Conservation (phyloP, 2,797 vertebrate species). For the Florisuga fusca region DNA sequence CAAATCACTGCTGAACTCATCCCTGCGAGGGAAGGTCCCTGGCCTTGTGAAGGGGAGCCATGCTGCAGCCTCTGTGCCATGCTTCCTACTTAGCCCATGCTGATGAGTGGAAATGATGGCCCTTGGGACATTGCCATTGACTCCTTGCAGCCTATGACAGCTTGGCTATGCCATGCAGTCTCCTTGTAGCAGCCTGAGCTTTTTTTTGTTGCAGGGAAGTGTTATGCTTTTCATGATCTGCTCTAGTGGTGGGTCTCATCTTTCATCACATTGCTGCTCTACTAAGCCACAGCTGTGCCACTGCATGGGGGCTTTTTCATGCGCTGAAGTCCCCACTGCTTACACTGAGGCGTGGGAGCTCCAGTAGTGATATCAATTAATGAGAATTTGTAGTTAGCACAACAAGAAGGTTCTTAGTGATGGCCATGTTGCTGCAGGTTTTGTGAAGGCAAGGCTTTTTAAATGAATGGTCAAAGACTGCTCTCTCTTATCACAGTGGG, state of each 20-base stretch:
- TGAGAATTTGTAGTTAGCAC: constrained; percentile 26
- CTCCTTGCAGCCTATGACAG: rapidly evolving
- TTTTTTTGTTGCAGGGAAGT: background rate
- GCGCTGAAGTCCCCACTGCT: background rate
- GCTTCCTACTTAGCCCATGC: background rate
- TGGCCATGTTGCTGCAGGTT: background rate
- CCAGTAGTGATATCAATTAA: background rate
- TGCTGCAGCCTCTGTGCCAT: rapidly evolving
- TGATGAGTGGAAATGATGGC: background rate
- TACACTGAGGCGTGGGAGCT: background rate
- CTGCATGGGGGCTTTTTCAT: constrained; percentile 19
- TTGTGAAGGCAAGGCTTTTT: constrained; percentile 37
- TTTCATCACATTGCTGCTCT: background rate
- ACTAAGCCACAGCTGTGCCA: background rate
- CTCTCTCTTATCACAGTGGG: background rate
- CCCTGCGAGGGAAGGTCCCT: background rate
- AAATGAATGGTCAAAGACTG: background rate
- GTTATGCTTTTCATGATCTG: background rate
- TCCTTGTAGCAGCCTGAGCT: background rate
- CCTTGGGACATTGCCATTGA: background rate
- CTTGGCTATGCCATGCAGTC: background rate
- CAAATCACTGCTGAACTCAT: background rate
- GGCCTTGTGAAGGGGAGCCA: background rate
- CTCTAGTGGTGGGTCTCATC: background rate
- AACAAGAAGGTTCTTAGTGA: constrained; percentile 5